Evolutionary conservation across 2,797 vertebrate species (phyloP), one percentile per base, ranked within the genome.

Genomic region (Agapornis canus): DNA sequence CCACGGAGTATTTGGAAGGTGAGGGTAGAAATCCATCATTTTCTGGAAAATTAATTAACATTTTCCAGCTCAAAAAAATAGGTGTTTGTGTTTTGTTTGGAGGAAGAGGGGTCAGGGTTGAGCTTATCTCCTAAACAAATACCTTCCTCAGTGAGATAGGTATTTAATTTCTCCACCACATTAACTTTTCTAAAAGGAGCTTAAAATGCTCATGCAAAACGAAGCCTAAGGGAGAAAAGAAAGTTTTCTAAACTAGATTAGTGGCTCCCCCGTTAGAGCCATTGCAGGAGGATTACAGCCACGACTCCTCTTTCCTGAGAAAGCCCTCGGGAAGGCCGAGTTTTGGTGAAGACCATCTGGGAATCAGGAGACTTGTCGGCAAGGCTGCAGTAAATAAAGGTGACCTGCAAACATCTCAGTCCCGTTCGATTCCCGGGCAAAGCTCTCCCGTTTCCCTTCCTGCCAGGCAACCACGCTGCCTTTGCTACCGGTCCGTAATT

Each of bases 21-120:
- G 66, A 93, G 35, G 63, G n/a, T 9, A 60, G 73, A 86, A 93
- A 23, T 31, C 29, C 79, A 45, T 60, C 4, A 31, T 79, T 89
- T 95, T 88, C 92, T 95, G 94, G 87, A 88, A 97, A 96, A 94
- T 71, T 92, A 95, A 94, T 94, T 93, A 91, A 92, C 85, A 77
- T 94, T 94, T 96, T 70, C 43, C 77, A 92, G 82, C 63, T 88
- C 56, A 57, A 78, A 91, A 91, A 91, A 95, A 88, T 72, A 90
- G 82, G 82, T 94, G 54, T 65, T 92, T 78, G 76, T 69, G 66
- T 94, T 90, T 95, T 90, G 83, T 90, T 91, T 76, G 73, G 56
- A 84, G 77, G 90, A 94, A 92, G 73, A 86, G 56, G 29, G 73
- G 96, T 88, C 91, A 88, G 94, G 66, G 85, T 82, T 82, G 82